Conservation (phyloP, 1,140 invertebrate genomes). For the Teleogryllus occipitalis region DNA sequence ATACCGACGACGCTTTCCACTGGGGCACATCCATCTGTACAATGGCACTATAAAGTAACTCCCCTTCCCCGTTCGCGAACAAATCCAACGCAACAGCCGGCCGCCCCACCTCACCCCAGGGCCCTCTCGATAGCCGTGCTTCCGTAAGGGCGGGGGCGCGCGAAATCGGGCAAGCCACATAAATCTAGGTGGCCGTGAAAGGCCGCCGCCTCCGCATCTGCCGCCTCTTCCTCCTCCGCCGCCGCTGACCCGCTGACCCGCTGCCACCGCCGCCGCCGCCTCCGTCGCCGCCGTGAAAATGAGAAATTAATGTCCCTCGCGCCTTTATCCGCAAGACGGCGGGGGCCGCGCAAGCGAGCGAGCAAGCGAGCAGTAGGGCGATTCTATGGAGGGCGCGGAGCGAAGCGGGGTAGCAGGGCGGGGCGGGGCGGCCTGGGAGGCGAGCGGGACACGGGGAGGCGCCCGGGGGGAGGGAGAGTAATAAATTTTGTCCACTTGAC, state of each 20-base stretch:
- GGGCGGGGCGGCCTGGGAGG: not conserved
- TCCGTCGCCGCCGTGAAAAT: slow-evolving; percentile 11
- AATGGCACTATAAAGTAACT: too few species aligned
- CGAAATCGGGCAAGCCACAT: not conserved
- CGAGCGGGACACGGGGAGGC: not conserved
- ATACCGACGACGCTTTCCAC: too few species aligned
- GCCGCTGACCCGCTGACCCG: too few species aligned
- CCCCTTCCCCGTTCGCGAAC: too few species aligned
- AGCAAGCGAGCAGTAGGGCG: not conserved
- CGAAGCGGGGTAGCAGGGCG: slow-evolving; percentile 2
- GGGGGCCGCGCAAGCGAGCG: not conserved
- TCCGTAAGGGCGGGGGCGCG: too few species aligned
- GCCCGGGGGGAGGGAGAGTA: slow-evolving; percentile 10
- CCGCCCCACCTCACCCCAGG: not conserved
- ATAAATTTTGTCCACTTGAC: slow-evolving; percentile 23
- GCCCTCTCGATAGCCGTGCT: too few species aligned
- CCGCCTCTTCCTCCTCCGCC: not conserved
- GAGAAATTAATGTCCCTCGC: slow-evolving; percentile 14
- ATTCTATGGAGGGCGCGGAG: not conserved
- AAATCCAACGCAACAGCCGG: too few species aligned
- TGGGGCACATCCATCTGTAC: too few species aligned
- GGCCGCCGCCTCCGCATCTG: not conserved
- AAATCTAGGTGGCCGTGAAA: not conserved
- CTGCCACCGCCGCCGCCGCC: too few species aligned
- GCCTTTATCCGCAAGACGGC: not conserved